Conservation (phyloP, 2,113 vertebrate genomes). For the Maccullochella peelii region DNA sequence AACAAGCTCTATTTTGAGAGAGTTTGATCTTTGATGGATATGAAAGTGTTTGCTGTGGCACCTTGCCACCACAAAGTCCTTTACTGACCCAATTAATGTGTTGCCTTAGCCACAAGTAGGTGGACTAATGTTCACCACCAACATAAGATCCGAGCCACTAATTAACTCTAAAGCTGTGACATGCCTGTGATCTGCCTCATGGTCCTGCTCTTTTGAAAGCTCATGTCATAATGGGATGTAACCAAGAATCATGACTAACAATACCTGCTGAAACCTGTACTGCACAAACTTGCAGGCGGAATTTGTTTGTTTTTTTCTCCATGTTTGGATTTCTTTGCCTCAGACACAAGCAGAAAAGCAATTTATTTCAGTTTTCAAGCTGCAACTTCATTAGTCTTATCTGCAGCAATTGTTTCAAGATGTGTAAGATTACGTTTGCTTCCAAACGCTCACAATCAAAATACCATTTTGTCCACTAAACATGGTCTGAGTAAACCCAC, state of each 20-base stretch:
- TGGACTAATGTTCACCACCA: conserved; percentile 29
- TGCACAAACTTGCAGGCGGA: conserved; percentile 12
- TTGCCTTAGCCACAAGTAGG: conserved; percentile 49
- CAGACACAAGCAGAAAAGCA: conserved; percentile 43
- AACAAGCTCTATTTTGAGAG: conserved; percentile 5
- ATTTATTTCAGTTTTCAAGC: conserved; percentile 55
- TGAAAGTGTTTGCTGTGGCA: conserved; percentile 43
- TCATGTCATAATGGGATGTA: conserved; percentile 8
- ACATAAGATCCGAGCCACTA: conserved; percentile 46
- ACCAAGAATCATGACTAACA: conserved; percentile 22
- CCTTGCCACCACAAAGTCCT: conserved; percentile 45
- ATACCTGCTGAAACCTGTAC: conserved; percentile 22
- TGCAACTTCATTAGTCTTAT: conserved; percentile 64
- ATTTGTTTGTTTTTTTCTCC: not conserved
- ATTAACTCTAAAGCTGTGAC: conserved; percentile 50
- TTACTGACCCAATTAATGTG: conserved; percentile 66
- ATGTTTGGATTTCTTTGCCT: conserved; percentile 18
- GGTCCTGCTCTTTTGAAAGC: conserved; percentile 45
- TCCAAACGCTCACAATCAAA: conserved; percentile 45
- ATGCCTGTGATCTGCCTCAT: conserved; percentile 40
- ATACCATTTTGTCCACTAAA: conserved; percentile 43
- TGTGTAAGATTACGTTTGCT: conserved; percentile 16
- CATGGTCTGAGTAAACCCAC: conserved; percentile 39
- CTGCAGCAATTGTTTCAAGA: conserved; percentile 51
- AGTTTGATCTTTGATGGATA: conserved; percentile 50